Evolutionary conservation across 2,888 invertebrate genomes (phyloP).

Genomic region (Diabrotica balteata): DNA sequence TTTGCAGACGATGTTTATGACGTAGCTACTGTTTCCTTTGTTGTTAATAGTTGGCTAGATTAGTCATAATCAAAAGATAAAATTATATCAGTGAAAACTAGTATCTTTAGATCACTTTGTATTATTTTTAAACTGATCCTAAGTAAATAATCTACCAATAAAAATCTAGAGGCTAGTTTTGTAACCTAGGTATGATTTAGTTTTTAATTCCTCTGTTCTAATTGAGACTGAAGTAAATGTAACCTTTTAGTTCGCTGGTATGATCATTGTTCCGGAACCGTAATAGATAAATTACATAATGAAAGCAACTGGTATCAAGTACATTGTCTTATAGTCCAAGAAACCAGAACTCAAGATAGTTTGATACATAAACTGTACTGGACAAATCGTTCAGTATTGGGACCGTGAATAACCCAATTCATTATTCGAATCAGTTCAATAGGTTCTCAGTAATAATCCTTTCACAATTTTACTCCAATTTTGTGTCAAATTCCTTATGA

Average conservation of each 20-base stretch:
- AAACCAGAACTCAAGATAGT: not conserved
- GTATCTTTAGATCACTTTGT: too few species aligned
- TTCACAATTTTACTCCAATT: too few species aligned
- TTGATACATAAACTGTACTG: too few species aligned
- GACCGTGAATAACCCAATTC: too few species aligned
- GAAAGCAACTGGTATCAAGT: slow-evolving; percentile 38
- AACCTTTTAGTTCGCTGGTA: slow-evolving; percentile 48
- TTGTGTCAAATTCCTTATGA: not conserved
- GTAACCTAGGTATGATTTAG: too few species aligned
- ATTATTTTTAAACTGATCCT: not conserved
- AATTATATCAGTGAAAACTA: slow-evolving; percentile 1
- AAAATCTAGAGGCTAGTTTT: too few species aligned
- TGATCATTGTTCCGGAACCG: slow-evolving; percentile 53
- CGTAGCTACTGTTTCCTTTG: slow-evolving; percentile 23
- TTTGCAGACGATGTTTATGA: slow-evolving; percentile 20
- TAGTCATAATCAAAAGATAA: slow-evolving; percentile 24
- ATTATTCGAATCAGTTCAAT: too few species aligned
- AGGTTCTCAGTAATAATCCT: too few species aligned
- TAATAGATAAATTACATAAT: slow-evolving; percentile 44
- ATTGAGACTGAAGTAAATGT: slow-evolving; percentile 38
- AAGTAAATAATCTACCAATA: too few species aligned
- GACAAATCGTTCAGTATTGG: too few species aligned
- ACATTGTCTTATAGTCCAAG: slow-evolving; percentile 10
- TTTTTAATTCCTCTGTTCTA: slow-evolving; percentile 32
- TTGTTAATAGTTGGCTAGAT: slow-evolving; percentile 18